Evolutionary conservation across 2,888 invertebrate species (phyloP).

Genomic region (Rutpela maculata): DNA sequence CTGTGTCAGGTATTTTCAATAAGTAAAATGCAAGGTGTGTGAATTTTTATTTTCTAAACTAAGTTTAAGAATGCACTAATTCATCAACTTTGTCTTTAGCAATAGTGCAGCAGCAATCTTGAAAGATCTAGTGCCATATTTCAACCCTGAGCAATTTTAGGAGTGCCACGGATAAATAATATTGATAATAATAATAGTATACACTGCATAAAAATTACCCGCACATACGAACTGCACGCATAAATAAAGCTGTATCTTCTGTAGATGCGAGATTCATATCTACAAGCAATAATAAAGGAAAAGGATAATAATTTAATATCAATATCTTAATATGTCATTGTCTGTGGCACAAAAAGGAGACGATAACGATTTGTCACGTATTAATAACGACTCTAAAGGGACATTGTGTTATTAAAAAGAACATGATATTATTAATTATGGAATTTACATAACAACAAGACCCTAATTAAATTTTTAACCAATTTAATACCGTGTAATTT

Average conservation of each 20-base stretch:
- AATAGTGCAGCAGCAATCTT: too few relatives aligned
- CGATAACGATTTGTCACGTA: constrained; percentile 16
- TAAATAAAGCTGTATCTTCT: not conserved
- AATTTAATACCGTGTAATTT: constrained; percentile 49
- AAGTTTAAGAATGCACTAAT: too few relatives aligned
- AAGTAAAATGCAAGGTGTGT: too few relatives aligned
- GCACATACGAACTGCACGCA: not conserved
- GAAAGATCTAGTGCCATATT: not conserved
- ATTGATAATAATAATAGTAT: not conserved
- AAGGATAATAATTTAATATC: constrained; percentile 12
- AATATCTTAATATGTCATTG: constrained; percentile 30
- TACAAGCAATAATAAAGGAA: not conserved
- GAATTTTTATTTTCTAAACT: too few relatives aligned
- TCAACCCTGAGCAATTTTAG: not conserved
- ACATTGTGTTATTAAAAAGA: constrained; percentile 7
- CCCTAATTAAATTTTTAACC: constrained; percentile 56
- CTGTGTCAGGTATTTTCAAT: too few relatives aligned
- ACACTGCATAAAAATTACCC: not conserved
- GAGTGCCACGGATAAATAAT: not conserved
- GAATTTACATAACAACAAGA: constrained; percentile 58
- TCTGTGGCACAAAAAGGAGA: constrained; percentile 15
- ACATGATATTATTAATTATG: constrained; percentile 49
- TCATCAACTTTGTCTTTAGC: too few relatives aligned
- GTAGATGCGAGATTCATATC: not conserved
- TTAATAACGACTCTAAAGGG: constrained; percentile 14